These are phyloP conservation scores for Zonitis immaculata DNA, from an alignment of 2,888 invertebrate genomes.

Conservation along the genomic window DNA sequence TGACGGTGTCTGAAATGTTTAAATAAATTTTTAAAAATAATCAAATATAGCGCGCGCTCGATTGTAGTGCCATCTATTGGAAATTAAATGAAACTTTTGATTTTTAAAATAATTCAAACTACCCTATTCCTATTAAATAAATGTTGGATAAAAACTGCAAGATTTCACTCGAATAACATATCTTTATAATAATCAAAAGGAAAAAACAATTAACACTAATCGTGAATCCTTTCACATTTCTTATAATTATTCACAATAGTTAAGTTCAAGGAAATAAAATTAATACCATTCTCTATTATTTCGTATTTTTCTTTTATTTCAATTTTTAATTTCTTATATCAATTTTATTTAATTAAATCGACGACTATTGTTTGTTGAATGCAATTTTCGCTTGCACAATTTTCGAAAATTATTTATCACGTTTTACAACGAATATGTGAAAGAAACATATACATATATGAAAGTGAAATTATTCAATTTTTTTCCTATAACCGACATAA, in stretches of 20 bases:
- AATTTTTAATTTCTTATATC: too few relatives aligned
- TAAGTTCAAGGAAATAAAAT: not conserved
- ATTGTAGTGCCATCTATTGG: not conserved
- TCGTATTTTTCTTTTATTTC: not conserved
- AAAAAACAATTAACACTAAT: not conserved
- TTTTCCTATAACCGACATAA: too few relatives aligned
- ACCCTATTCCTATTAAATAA: not conserved
- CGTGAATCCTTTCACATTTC: slow-evolving; percentile 1
- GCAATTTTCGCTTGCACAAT: not conserved
- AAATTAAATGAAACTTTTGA: not conserved
- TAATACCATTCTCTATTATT: not conserved
- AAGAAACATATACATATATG: not conserved
- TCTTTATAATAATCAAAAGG: not conserved
- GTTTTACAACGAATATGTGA: not conserved
- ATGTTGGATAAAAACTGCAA: too few relatives aligned
- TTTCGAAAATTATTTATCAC: slow-evolving; percentile 1
- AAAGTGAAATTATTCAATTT: not conserved
- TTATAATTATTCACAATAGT: not conserved
- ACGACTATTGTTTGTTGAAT: not conserved
- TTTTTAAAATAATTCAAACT: not conserved
- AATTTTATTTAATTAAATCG: not conserved
- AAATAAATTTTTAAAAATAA: slow-evolving; percentile 7
- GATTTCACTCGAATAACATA: too few relatives aligned
- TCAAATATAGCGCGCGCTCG: not conserved
- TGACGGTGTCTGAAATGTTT: slow-evolving; percentile 55